Evolutionary conservation across 2,888 invertebrate species (phyloP).

Genomic region (Brachyopa scutellaris): DNA sequence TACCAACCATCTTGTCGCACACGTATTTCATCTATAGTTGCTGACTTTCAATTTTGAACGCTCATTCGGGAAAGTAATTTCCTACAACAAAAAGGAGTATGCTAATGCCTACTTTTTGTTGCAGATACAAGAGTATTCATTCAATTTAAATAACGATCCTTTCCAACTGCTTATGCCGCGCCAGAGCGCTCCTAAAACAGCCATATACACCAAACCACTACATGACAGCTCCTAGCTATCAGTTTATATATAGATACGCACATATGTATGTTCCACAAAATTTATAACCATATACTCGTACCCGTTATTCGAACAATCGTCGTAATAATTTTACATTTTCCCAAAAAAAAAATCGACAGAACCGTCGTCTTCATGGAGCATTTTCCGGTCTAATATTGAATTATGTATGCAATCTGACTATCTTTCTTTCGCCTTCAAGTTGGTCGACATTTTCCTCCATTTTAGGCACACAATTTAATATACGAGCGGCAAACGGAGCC

Average conservation of each 20-base stretch:
- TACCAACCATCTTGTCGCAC: background rate
- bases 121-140: background rate
- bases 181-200: background rate
- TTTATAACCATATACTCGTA: constrained; percentile 42
- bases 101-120: background rate
- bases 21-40: background rate
- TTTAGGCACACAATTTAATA: constrained; percentile 56
- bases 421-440: background rate
- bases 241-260: constrained; percentile 1
- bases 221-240: constrained; percentile 34
- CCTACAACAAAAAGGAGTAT: constrained; percentile 4
- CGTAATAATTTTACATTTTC: background rate
- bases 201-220: constrained; percentile 6
- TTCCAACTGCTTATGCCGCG: constrained; percentile 4
- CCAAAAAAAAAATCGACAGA: background rate
- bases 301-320: background rate
- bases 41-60: constrained; percentile 3
- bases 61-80: constrained; percentile 21
- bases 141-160: constrained; percentile 13
- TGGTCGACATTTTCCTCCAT: constrained; percentile 21
- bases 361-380: constrained; percentile 23
- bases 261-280: constrained; percentile 2
- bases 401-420: constrained; percentile 61
- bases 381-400: constrained; percentile 63
- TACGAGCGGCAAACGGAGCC: no score